These are phyloP conservation scores for Lysiphlebus fabarum DNA, from an alignment of 1,140 invertebrate species.

Conservation along the genomic window DNA sequence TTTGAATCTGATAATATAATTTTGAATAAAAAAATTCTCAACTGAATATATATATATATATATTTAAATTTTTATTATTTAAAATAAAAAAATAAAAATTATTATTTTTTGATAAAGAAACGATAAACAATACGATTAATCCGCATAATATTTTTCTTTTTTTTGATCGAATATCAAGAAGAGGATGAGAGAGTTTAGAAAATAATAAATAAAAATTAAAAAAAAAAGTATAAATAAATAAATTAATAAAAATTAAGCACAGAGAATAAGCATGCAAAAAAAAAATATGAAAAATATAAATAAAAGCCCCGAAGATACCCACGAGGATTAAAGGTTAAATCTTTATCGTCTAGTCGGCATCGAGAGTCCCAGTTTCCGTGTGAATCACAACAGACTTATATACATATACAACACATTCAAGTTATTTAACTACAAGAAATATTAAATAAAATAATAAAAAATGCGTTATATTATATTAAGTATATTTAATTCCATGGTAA, in stretches of 20 bases:
- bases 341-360: slow-evolving; percentile 17
- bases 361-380: slow-evolving; percentile 14
- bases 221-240: neutral
- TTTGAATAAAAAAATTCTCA: too few relatives aligned
- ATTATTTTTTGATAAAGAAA: neutral
- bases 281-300: slow-evolving; percentile 4
- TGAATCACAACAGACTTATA: slow-evolving; percentile 9
- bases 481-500: too few relatives aligned
- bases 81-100: too few relatives aligned
- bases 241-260: too few relatives aligned
- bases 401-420: neutral
- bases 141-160: too few relatives aligned
- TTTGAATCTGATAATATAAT: too few relatives aligned
- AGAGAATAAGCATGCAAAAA: neutral
- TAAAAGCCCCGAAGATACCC: neutral
- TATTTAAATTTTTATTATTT: too few relatives aligned
- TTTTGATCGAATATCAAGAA: too few relatives aligned
- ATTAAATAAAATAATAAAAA: too few relatives aligned
- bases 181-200: neutral
- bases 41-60: too few relatives aligned
- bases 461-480: too few relatives aligned
- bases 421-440: neutral
- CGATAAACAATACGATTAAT: slow-evolving; percentile 17
- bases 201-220: slow-evolving; percentile 4
- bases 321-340: slow-evolving; percentile 12